Percentiles rank a stretch among this genome's conserved stretches.
Evolutionary conservation across 1,140 invertebrate genomes (phyloP).

Genomic region (Stratiolaelaps scimitus): DNA sequence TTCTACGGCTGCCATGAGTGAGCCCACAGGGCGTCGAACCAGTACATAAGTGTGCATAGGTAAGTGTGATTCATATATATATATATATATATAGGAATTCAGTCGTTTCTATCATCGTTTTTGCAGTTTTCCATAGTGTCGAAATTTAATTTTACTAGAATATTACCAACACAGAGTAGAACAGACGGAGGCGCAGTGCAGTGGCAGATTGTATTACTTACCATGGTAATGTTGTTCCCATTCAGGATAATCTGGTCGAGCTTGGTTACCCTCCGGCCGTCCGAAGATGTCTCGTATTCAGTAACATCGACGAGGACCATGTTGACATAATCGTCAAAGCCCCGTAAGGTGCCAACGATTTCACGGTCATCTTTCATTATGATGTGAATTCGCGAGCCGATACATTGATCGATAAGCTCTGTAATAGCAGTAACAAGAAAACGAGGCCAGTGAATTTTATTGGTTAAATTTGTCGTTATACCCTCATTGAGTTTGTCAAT

Average conservation of each 20-base stretch:
- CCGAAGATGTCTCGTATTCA: conserved; percentile 77
- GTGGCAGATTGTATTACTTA: conserved; percentile 43
- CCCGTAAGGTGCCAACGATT: conserved; percentile 90
- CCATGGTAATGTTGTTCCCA: conserved; percentile 99
- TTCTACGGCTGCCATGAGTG: too few species aligned
- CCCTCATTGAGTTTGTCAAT: too few species aligned
- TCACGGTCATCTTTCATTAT: conserved; percentile 99
- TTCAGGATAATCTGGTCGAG: conserved; percentile 95
- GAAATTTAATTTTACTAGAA: too few species aligned
- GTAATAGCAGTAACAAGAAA: conserved; percentile 35
- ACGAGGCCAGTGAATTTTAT: too few species aligned
- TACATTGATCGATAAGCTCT: conserved; percentile 99
- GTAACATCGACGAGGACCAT: conserved; percentile 66
- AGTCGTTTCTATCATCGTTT: too few species aligned
- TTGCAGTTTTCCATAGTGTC: too few species aligned
- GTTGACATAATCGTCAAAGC: conserved; percentile 99
- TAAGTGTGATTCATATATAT: too few species aligned
- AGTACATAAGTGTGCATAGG: too few species aligned
- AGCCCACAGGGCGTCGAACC: too few species aligned
- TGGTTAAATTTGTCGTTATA: too few species aligned
- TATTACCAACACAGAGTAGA: background rate
- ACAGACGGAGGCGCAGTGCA: conserved; percentile 24
- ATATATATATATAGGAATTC: too few species aligned
- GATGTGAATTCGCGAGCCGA: conserved; percentile 95
- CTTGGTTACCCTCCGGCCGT: conserved; percentile 89